Evolutionary conservation across 1,140 invertebrate species (phyloP).

Genomic region (Zeugodacus cucurbitae): DNA sequence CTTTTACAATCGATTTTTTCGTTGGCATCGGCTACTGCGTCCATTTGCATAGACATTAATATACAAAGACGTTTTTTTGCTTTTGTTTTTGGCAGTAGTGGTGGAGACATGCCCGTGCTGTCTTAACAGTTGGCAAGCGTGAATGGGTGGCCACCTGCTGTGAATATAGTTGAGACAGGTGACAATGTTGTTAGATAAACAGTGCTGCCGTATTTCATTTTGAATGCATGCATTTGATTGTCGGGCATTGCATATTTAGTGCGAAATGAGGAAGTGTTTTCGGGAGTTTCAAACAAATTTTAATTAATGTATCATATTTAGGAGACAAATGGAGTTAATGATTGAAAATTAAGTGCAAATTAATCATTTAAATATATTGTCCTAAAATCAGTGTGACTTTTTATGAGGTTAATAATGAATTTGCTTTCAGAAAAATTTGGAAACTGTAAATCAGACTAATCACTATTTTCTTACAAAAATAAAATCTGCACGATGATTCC

Average conservation of each 20-base stretch:
- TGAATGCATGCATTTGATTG: background rate
- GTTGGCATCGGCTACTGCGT: background rate
- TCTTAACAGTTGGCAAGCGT: background rate
- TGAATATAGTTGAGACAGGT: background rate
- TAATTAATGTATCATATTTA: too few species aligned
- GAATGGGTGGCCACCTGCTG: background rate
- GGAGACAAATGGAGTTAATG: too few species aligned
- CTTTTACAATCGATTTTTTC: background rate
- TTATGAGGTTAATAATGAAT: too few species aligned
- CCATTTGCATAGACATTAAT: background rate
- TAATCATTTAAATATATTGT: too few species aligned
- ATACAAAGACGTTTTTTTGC: background rate
- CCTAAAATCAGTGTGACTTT: too few species aligned
- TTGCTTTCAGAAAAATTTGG: too few species aligned
- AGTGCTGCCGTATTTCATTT: background rate
- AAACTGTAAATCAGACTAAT: too few species aligned
- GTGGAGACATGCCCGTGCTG: background rate
- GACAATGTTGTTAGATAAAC: background rate
- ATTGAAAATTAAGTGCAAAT: too few species aligned
- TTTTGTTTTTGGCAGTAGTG: background rate
- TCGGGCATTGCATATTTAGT: background rate
- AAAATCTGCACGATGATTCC: too few species aligned
- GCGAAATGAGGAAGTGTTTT: background rate
- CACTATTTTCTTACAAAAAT: too few species aligned
- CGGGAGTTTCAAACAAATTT: too few species aligned